phyloP scores from a whole-genome alignment of 2,113 vertebrate genomes.

The Notechis scutatus region DNA sequence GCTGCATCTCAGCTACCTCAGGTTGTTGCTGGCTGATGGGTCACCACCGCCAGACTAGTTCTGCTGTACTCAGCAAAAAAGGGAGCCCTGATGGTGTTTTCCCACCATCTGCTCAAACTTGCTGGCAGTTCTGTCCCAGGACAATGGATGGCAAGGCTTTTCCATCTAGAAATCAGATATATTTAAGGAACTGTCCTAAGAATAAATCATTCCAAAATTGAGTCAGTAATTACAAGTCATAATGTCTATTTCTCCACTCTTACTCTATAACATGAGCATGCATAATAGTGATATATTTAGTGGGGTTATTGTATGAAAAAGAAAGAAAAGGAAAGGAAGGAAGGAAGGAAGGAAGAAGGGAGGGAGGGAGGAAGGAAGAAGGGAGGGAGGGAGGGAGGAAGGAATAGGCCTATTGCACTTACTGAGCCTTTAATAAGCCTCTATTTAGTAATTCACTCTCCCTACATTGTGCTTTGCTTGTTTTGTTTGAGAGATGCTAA shows the following conservation, averaged over 20 bases:
- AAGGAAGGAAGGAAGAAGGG: background rate
- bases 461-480: background rate
- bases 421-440: background rate
- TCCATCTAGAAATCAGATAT: background rate
- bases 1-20: background rate
- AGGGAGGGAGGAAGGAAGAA: background rate
- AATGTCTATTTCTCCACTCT: background rate
- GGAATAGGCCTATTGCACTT: background rate
- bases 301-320: background rate
- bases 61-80: too few species aligned
- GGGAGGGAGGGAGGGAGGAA: background rate
- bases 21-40: background rate
- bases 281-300: background rate
- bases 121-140: background rate
- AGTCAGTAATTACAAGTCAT: background rate
- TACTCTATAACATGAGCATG: background rate
- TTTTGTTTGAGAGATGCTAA: background rate
- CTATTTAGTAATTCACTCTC: background rate
- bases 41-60: background rate
- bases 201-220: background rate
- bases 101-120: background rate
- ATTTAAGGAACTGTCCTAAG: background rate
- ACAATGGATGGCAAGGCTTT: background rate
- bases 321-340: background rate
- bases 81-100: background rate